Evolutionary conservation across 2,888 invertebrate genomes (phyloP).

Genomic region (Leptinotarsa haldemani): DNA sequence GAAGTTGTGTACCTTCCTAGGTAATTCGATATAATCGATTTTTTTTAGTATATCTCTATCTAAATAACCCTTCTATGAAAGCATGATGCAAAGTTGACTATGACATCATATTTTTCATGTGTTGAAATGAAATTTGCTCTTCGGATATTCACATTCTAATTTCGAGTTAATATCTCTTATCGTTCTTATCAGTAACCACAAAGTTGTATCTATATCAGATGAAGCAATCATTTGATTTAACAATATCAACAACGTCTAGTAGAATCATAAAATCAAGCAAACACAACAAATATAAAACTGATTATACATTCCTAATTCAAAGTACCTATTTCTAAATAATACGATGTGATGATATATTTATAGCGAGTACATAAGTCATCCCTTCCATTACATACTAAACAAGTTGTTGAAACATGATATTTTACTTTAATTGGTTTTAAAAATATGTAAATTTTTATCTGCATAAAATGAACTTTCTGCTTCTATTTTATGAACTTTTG

Average conservation of each 20-base stretch:
- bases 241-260: not conserved
- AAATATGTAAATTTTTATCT: too few species aligned
- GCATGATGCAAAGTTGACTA: conserved; percentile 1
- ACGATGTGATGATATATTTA: too few species aligned
- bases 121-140: conserved; percentile 12
- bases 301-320: too few species aligned
- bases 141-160: conserved; percentile 1
- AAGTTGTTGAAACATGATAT: too few species aligned
- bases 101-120: not conserved
- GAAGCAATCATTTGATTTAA: not conserved
- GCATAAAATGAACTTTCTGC: too few species aligned
- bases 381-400: too few species aligned
- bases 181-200: conserved; percentile 7
- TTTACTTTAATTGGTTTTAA: too few species aligned
- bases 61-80: not conserved
- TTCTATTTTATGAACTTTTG: too few species aligned
- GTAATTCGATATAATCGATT: too few species aligned
- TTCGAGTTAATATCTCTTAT: not conserved
- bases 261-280: conserved; percentile 1
- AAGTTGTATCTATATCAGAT: not conserved
- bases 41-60: not conserved
- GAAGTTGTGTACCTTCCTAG: too few species aligned
- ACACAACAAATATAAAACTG: not conserved
- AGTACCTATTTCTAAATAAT: too few species aligned
- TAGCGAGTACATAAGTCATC: too few species aligned